Base-by-base conservation (phyloP, 2,797 vertebrate species). In the Knipowitschia caucasica region DNA sequence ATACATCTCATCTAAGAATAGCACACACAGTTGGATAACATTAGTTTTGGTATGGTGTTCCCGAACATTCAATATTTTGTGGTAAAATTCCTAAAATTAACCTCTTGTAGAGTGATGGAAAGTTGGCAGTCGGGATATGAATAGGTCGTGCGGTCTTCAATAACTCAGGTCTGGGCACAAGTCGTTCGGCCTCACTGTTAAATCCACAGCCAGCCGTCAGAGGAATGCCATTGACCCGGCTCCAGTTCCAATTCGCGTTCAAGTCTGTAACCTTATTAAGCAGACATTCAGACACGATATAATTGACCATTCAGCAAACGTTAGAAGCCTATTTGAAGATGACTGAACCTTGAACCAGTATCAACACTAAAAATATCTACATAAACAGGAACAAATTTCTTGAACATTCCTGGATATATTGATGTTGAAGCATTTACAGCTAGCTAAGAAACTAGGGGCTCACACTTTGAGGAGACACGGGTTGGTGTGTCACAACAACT, bases 171-270 rank as follows among this genome's bases (percentile, higher is more conserved):
- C 12, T 43, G 50, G 18, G 34, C 65, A 62, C 26, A 26, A 53
- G 29, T 35, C 11, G 47, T 44, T 1, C 33, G 17, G 49, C 17
- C 51, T n/a, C 34, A 59, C 30, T 62, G 50, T 76, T 5, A 64
- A 31, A 62, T 54, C 61, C 45, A 67, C 60, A 66, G 18, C 53
- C 44, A 53, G 53, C 57, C 50, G 56, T 54, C 29, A 20, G 49
- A 57, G 70, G 70, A 79, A 81, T 70, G 66, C 68, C 42, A 14
- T 27, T 30, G 55, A 56, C 49, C 21, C 64, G n/a, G 56, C 70
- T 79, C 67, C 52, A 24, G 45, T 81, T 81, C 69, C 72, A 75
- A 54, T 73, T 75, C 65, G 50, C 29, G 68, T 81, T 72, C 52
- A 63, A 44, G 62, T 52, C n/a, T 60, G 23, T 51, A 69, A 76